Evolutionary conservation across 2,113 vertebrate genomes (phyloP).

Genomic region (Rutilus rutilus): DNA sequence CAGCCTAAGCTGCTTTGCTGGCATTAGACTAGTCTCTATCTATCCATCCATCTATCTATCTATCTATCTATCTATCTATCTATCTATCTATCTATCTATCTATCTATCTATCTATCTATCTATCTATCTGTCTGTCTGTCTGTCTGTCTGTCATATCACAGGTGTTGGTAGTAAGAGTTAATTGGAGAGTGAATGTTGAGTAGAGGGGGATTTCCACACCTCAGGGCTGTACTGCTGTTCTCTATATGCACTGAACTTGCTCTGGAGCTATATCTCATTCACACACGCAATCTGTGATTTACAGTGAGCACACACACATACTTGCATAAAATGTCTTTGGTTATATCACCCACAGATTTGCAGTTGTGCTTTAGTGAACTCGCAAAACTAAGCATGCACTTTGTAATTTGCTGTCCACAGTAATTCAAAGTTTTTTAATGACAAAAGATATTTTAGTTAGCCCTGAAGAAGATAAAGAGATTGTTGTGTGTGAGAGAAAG

Average conservation of each 20-base stretch:
- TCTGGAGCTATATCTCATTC: conserved; percentile 47
- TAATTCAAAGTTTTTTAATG: neutral
- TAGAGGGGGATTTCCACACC: conserved; percentile 85
- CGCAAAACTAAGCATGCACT: neutral
- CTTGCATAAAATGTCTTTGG: conserved; percentile 58
- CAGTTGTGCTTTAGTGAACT: conserved; percentile 27
- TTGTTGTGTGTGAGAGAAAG: neutral
- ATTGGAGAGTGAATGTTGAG: conserved; percentile 74
- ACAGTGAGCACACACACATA: conserved; percentile 58
- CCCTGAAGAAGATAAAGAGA: conserved; percentile 34
- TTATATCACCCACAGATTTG: conserved; percentile 36
- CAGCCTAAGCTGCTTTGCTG: too few relatives aligned
- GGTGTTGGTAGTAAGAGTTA: conserved; percentile 68
- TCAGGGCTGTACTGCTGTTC: conserved; percentile 79
- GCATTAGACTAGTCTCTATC: neutral
- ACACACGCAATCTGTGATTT: conserved; percentile 25
- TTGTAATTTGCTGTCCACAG: neutral
- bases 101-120: neutral
- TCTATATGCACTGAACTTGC: conserved; percentile 71
- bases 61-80: neutral
- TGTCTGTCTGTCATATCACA: conserved; percentile 44
- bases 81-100: neutral
- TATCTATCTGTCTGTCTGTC: neutral
- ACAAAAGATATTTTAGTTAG: conserved; percentile 38
- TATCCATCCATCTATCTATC: neutral